Evolutionary conservation across 2,888 invertebrate species (phyloP).

Genomic region (Melolontha melolontha): DNA sequence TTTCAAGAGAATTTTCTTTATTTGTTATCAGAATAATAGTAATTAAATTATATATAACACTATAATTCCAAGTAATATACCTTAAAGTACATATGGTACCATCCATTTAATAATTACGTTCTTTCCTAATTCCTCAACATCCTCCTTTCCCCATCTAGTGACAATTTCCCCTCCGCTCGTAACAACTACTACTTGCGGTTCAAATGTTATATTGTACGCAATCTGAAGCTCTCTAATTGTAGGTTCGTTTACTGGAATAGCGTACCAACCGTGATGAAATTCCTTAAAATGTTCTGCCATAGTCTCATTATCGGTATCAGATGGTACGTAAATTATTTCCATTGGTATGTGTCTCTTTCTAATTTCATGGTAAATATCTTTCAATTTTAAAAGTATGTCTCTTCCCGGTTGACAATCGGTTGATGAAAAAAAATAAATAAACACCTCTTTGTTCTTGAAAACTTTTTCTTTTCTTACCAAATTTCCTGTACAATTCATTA

Average conservation of each 20-base stretch:
- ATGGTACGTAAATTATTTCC: constrained; percentile 41
- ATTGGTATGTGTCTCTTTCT: constrained; percentile 29
- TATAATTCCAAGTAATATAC: neutral
- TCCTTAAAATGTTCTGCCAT: constrained; percentile 35
- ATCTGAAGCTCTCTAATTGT: constrained; percentile 48
- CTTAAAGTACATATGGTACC: constrained; percentile 7
- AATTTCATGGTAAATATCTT: constrained; percentile 49
- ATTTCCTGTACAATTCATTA: constrained; percentile 50
- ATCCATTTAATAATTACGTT: constrained; percentile 55
- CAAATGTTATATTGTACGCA: constrained; percentile 49
- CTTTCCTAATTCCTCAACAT: constrained; percentile 50
- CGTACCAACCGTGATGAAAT: constrained; percentile 41
- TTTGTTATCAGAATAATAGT: too few species aligned
- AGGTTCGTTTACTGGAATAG: constrained; percentile 26
- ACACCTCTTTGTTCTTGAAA: constrained; percentile 49
- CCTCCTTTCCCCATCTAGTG: constrained; percentile 49
- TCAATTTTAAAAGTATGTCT: constrained; percentile 52
- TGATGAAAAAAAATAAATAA: constrained; percentile 55
- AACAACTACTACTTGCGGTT: constrained; percentile 52
- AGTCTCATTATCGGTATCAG: constrained; percentile 17
- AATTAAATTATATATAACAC: neutral
- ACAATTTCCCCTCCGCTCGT: constrained; percentile 51
- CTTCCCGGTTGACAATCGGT: constrained; percentile 50
- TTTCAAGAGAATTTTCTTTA: too few species aligned
- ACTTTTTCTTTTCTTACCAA: constrained; percentile 47